Evolutionary conservation across 2,797 vertebrate species (phyloP), one percentile per base, ranked within the genome.

Genomic region (Sarcoramphus papa): DNA sequence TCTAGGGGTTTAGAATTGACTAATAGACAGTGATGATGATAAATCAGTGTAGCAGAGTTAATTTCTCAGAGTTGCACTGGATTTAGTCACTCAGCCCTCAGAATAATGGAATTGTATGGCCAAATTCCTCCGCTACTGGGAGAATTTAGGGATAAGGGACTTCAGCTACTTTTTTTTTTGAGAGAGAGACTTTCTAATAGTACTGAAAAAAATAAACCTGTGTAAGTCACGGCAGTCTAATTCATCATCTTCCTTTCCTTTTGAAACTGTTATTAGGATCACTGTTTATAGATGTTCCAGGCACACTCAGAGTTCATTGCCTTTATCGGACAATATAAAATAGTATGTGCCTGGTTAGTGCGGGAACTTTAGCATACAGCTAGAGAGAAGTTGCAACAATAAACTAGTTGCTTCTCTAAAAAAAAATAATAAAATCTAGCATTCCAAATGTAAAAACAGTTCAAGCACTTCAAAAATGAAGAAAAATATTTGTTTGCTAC

Each of bases 21-120:
- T 96, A 97, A 95, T 78, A 97, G 95, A 96, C 95, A 97, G 82
- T 57, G 50, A 97, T 96, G 90, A 93, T 93, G 93, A 97, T 92
- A 97, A 95, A 97, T 96, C 94, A 95, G 93, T 77, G 40, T 69
- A 94, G 77, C 77, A 94, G 72, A 93, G 70, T 95, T 95, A 92
- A 96, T 97, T 96, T 94, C 80, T 92, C 57, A 76, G 68, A 90
- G 64, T 41, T 94, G 62, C 31, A 83, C 72, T 95, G 65, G 72
- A 94, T 97, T 94, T 87, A 93, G 77, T 89, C 65, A 67, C 65
- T 94, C 65, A 88, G 10, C 13, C 59, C 75, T 63, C 74, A 86
- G 30, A 89, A 84, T 76, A 96, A 95, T 63, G 67, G 30, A 85
- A 80, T 30, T 92, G 65, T 12, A 56, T 48, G 59, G 33, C n/a